Percentiles rank a stretch among this genome's conserved stretches.
Conservation (phyloP, 2,888 invertebrate genomes). For the Epsilonema sp. region DNA sequence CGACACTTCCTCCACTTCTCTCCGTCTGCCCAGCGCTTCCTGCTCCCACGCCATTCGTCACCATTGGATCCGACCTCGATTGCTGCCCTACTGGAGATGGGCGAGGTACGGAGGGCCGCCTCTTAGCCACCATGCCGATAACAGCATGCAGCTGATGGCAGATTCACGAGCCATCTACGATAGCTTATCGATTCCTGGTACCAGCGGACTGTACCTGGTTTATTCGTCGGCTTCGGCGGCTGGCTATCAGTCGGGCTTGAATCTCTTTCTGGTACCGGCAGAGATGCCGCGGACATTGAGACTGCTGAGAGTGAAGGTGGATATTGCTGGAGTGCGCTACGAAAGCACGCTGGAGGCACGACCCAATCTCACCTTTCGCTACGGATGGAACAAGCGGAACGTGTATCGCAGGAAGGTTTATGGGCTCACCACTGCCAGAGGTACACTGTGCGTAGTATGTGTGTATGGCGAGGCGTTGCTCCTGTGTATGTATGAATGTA, state of each 20-base stretch:
- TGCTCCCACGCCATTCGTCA: slow-evolving; percentile 1
- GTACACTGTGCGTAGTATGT: slow-evolving; percentile 45
- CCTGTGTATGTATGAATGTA: no score
- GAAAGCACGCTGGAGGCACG: slow-evolving; percentile 94
- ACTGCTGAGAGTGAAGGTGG: slow-evolving; percentile 75
- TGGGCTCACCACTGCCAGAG: slow-evolving; percentile 79
- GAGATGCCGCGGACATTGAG: slow-evolving; percentile 57
- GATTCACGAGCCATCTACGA: slow-evolving; percentile 10
- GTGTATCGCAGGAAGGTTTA: slow-evolving; percentile 95
- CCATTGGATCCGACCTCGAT: slow-evolving; percentile 10
- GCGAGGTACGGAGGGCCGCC: slow-evolving; percentile 7
- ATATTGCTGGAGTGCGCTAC: slow-evolving; percentile 75
- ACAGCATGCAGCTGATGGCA: slow-evolving; percentile 7
- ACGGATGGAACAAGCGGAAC: slow-evolving; percentile 92
- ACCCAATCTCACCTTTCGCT: slow-evolving; percentile 75
- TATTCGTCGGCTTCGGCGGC: slow-evolving; percentile 86
- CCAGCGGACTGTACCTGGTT: slow-evolving; percentile 53
- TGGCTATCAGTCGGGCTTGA: slow-evolving; percentile 77
- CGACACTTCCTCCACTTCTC: not conserved
- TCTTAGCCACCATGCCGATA: not conserved
- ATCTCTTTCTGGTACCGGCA: slow-evolving; percentile 62
- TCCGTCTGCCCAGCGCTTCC: no score
- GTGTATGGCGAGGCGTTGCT: no score
- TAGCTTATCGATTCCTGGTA: slow-evolving; percentile 20
- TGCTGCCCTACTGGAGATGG: slow-evolving; percentile 12